phyloP scores from a whole-genome alignment of 2,797 vertebrate species.

The Tapera naevia region DNA sequence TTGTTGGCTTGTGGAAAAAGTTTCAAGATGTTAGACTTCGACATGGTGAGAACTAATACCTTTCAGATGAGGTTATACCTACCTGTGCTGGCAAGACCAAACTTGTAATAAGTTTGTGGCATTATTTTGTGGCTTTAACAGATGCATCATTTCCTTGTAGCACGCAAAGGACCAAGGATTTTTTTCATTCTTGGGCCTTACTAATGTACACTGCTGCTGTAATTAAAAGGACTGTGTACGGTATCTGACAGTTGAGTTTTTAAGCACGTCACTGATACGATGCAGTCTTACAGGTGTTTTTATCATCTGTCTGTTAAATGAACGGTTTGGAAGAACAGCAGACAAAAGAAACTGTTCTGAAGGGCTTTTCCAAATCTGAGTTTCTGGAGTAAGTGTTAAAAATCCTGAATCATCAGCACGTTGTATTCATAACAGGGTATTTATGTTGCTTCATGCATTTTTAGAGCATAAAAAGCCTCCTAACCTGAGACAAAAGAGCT shows the following conservation, averaged over 20 bases:
- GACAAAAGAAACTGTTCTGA: neutral
- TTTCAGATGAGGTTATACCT: neutral
- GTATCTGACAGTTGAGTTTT: neutral
- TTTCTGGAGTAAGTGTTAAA: neutral
- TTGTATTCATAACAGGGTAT: neutral
- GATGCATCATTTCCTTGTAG: slow-evolving; percentile 34
- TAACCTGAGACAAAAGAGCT: neutral
- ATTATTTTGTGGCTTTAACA: slow-evolving; percentile 14
- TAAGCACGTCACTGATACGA: neutral
- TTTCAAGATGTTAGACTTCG: neutral
- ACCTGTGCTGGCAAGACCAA: slow-evolving; percentile 4
- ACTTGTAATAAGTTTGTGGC: slow-evolving; percentile 48
- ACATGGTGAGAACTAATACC: neutral
- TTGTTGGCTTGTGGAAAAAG: neutral
- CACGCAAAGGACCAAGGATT: neutral
- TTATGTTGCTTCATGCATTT: neutral
- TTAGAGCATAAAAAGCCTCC: neutral
- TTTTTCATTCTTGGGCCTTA: slow-evolving; percentile 31
- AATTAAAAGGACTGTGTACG: slow-evolving; percentile 2
- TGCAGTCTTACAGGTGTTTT: neutral
- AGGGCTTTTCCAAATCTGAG: neutral
- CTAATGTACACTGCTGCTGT: neutral
- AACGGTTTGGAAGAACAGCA: neutral
- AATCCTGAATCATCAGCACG: neutral
- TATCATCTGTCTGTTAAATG: neutral